Base-by-base conservation (phyloP, 2,888 invertebrate genomes). In the Syrista parreyssii region DNA sequence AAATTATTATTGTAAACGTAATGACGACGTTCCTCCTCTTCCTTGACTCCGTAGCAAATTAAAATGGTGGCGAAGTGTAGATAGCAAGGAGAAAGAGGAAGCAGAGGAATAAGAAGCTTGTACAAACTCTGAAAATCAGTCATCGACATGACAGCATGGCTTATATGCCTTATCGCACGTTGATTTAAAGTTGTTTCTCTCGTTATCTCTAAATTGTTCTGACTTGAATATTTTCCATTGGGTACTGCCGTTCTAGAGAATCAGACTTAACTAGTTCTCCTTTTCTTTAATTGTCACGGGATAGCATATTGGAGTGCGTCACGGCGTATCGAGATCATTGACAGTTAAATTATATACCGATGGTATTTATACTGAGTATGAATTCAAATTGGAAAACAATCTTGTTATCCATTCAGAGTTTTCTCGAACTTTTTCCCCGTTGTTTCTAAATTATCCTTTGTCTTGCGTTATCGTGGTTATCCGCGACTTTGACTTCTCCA, bases 101-200 rank as follows among this genome's bases (percentile, higher is more conserved):
- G 34, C 34, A 4, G 34, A 34, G 55, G 9, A 55, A 55, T 55
- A 23, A 55, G 9, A 55, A 23, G 0, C 2, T 55, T 55, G 9
- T 55, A 9, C 55, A 55, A 23, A 55, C 55, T 55, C 23, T 23
- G 23, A 23, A 55, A 15, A 23, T 23, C 55, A 55, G 55, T 55
- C 55, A 55, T 9, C 23, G 23, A 55, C 1, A 55, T 55, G 55
- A 55, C 55, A 23, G 23, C 6, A 0, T 9, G 6, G 23, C 55
- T 55, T 9, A 23, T 23, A 15, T 23, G 55, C 75, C 83, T 89
- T 88, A 89, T 88, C 88, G 75, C 36, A 40, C 76, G 77, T 83
- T 86, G 85, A 88, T 88, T 88, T 86, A 87, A 84, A 81, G 83
- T 80, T 73, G 79, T 69, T 80, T 81, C 9, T 23, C 23, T 55